A percentile compares a stretch with the other conserved stretches of the same genome.
phyloP scores from a whole-genome alignment of 1,140 invertebrate genomes.

The Olivierus martensii region DNA sequence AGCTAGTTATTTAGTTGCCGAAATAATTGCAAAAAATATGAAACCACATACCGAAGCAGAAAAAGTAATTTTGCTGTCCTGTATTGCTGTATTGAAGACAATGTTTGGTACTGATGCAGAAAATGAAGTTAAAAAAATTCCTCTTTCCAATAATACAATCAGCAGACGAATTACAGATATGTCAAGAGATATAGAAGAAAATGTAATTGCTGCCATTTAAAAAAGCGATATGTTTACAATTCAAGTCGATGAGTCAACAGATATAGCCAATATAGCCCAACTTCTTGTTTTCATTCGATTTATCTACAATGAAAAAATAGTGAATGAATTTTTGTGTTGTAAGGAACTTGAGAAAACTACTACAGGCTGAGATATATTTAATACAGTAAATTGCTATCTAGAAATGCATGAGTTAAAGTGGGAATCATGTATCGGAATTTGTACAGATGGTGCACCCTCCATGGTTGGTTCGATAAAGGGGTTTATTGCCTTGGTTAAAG shows the following conservation, averaged over 20 bases:
- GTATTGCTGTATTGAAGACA: not conserved
- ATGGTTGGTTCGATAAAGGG: not conserved
- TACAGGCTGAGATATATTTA: too few species aligned
- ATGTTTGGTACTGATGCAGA: not conserved
- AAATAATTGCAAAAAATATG: too few species aligned
- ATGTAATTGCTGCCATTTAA: not conserved
- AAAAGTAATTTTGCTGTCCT: not conserved
- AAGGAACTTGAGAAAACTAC: too few species aligned
- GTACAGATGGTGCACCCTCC: not conserved
- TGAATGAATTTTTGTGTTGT: too few species aligned
- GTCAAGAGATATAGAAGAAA: not conserved
- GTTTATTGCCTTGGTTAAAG: not conserved
- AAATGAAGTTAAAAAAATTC: too few species aligned
- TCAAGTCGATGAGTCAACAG: not conserved
- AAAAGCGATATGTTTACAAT: not conserved
- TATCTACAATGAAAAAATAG: too few species aligned
- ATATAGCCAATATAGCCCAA: not conserved
- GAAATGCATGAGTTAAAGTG: constrained; percentile 10
- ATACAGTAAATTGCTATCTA: too few species aligned
- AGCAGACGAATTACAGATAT: not conserved
- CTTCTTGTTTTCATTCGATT: not conserved
- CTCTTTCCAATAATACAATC: not conserved
- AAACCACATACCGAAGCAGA: not conserved
- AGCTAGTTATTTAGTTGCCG: too few species aligned
- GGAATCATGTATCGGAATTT: not conserved